Evolutionary conservation across 2,113 vertebrate species (phyloP).

Genomic region (Columbina picui): DNA sequence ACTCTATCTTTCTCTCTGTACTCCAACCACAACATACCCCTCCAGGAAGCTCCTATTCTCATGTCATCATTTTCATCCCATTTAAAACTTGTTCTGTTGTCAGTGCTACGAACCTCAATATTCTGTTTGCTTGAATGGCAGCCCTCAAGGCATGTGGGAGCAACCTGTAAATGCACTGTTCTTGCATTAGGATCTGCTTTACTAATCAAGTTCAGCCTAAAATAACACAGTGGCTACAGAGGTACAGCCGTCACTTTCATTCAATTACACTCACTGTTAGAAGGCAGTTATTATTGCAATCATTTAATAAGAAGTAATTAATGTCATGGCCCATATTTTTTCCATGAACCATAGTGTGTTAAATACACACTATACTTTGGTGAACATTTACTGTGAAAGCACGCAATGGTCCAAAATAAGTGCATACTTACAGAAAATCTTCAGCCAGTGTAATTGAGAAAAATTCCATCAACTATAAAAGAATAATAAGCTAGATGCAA

Average conservation of each 20-base stretch:
- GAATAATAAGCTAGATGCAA: not conserved
- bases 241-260: not conserved
- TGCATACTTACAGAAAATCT: not conserved
- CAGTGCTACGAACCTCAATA: conserved; percentile 12
- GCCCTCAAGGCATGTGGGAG: not conserved
- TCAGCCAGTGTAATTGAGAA: not conserved
- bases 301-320: not conserved
- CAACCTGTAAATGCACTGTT: not conserved
- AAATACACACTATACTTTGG: not conserved
- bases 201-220: not conserved
- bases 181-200: conserved; percentile 30
- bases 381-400: not conserved
- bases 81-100: conserved; percentile 20
- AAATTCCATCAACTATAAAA: not conserved
- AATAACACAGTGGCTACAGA: not conserved
- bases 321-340: not conserved
- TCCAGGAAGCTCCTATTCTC: not conserved
- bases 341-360: not conserved
- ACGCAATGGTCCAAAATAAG: not conserved
- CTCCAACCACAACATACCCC: not conserved
- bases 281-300: not conserved
- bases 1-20: not conserved
- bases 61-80: not conserved
- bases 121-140: conserved; percentile 16
- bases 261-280: not conserved